Evolutionary conservation across 2,888 invertebrate species (phyloP).

Genomic region (Agrochola macilenta): DNA sequence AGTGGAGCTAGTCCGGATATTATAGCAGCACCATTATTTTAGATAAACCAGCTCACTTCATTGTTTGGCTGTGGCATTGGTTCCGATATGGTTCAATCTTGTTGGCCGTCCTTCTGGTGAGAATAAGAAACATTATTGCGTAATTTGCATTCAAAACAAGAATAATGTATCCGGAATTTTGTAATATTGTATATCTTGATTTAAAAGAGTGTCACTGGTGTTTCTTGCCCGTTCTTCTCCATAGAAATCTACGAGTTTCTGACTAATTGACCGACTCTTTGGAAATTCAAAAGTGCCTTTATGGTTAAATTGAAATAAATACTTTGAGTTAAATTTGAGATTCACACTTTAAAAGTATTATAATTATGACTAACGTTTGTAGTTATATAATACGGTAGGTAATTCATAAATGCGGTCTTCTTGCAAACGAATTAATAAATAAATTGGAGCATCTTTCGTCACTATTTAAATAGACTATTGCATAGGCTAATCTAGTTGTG

Average conservation of each 20-base stretch:
- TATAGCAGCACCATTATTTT: constrained; percentile 55
- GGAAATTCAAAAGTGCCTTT: no score
- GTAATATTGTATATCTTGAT: no score
- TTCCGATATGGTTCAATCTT: neutral
- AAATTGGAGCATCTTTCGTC: constrained; percentile 8
- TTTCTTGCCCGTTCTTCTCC: no score
- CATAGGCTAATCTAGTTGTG: neutral
- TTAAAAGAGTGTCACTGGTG: no score
- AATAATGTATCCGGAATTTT: no score
- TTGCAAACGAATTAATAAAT: constrained; percentile 3
- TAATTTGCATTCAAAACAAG: constrained; percentile 20
- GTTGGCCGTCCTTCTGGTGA: constrained; percentile 25
- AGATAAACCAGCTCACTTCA: constrained; percentile 37
- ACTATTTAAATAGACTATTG: constrained; percentile 7
- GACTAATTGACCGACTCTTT: no score
- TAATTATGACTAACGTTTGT: constrained; percentile 7
- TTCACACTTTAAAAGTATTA: neutral
- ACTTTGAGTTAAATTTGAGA: no score
- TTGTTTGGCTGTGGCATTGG: constrained; percentile 55
- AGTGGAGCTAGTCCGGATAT: constrained; percentile 51
- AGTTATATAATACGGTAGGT: neutral
- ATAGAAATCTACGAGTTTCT: no score
- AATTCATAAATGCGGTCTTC: neutral
- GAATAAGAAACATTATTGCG: constrained; percentile 22
- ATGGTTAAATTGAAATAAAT: no score